These are phyloP conservation scores for Hippoglossus hippoglossus DNA, from an alignment of 2,797 vertebrate genomes.

Conservation along the genomic window DNA sequence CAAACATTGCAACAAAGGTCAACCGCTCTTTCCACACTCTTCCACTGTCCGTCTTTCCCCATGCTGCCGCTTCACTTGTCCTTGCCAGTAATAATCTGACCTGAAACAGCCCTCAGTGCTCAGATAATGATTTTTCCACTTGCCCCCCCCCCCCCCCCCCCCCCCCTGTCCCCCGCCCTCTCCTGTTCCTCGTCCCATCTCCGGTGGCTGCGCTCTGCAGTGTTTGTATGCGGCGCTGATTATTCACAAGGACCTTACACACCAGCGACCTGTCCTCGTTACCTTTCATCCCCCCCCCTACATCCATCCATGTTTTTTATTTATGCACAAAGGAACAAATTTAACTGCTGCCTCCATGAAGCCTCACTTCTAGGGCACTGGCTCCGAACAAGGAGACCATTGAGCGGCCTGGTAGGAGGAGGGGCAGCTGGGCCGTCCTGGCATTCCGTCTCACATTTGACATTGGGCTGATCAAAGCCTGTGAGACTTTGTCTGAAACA, in stretches of 20 bases:
- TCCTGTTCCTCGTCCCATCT: slow-evolving; percentile 40
- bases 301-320: slow-evolving; percentile 14
- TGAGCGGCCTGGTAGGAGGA: slow-evolving; percentile 63
- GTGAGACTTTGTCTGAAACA: slow-evolving; percentile 33
- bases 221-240: slow-evolving; percentile 40
- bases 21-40: not conserved
- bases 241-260: slow-evolving; percentile 40
- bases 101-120: slow-evolving; percentile 46
- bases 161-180: too few species aligned
- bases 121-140: slow-evolving; percentile 68
- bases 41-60: slow-evolving; percentile 9
- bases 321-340: slow-evolving; percentile 55
- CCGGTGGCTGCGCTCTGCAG: slow-evolving; percentile 34
- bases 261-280: slow-evolving; percentile 26
- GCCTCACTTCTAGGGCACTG: slow-evolving; percentile 69
- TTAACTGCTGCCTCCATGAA: slow-evolving; percentile 60
- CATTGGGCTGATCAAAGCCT: slow-evolving; percentile 67
- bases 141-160: slow-evolving; percentile 15
- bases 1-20: not conserved
- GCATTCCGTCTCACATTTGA: slow-evolving; percentile 61
- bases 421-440: slow-evolving; percentile 55
- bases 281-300: slow-evolving; percentile 29
- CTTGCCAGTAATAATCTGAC: slow-evolving; percentile 41
- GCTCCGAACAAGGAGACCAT: slow-evolving; percentile 78
- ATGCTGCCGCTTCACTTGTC: slow-evolving; percentile 18